Percentiles rank a stretch among this genome's conserved stretches.
phyloP scores from a whole-genome alignment of 2,797 vertebrate genomes.

The Allobates femoralis region DNA sequence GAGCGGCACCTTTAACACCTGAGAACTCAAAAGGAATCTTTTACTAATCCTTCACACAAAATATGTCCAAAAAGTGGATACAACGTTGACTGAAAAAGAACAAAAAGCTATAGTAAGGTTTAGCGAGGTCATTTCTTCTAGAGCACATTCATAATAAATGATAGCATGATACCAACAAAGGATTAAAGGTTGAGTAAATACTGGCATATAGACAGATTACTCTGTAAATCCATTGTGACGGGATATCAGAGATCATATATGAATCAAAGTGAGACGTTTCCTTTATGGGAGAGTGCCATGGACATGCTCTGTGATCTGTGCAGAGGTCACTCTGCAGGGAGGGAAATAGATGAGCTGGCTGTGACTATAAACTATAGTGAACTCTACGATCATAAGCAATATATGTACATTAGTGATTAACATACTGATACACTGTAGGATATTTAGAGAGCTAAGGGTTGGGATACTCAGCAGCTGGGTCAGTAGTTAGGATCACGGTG shows the following conservation, averaged over 20 bases:
- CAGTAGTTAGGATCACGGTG: no score
- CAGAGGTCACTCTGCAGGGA: no score
- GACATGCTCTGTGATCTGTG: no score
- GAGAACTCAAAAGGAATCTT: neutral
- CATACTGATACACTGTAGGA: no score
- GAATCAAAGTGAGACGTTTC: neutral
- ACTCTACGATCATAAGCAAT: no score
- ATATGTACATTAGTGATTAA: no score
- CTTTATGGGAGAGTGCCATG: neutral
- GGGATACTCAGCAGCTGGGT: no score
- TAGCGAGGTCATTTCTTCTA: neutral
- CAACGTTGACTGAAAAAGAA: neutral
- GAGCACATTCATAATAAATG: neutral
- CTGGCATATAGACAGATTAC: neutral
- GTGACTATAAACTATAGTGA: no score
- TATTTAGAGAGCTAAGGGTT: no score
- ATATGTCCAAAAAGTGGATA: neutral
- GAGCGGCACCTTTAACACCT: conserved; percentile 11
- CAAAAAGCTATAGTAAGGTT: neutral
- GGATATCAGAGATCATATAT: neutral
- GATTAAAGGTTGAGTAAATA: neutral
- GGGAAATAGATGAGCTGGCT: no score
- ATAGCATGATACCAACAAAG: neutral
- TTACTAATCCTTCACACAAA: conserved; percentile 1
- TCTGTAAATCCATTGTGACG: neutral